Base-by-base conservation (phyloP, 2,888 invertebrate species). In the Cyrtodaria siliqua region DNA sequence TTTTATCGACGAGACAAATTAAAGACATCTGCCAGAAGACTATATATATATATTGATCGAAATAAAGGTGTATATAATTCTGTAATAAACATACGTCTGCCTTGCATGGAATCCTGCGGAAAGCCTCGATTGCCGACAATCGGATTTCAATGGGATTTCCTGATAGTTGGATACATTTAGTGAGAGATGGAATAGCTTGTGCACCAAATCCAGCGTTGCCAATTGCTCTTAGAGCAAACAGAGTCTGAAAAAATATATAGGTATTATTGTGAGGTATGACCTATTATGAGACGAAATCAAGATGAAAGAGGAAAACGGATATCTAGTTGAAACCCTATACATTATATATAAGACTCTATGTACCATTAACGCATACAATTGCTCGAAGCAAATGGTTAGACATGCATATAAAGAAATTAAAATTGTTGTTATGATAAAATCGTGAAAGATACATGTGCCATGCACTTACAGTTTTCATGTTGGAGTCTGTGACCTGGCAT, bases 121-220 rank as follows among this genome's bases (percentile, higher is more conserved):
- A 95, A 1, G 97, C 96, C 73, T 97, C 96, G 16, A 98, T 94
- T 3, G 97, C 96, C 12, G 97, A 95, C 63, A 98, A 91, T 86
- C 97, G 94, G 38, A 97, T 93, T 47, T 96, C 96, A 61, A 95
- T 94, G 0, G 96, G 95, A 4, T 95, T 92, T n/a, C 94, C 94
- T 0, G 93, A 91, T 86, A 96, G 83, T 44, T 72, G 79, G 72
- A 85, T 75, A 76, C 92, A 92, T 23, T 83, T 83, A 40, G 83
- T 81, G 40, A 93, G 75, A 2, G 85, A 86, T 4, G 85, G 55
- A 12, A 86, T 85, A n/a, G 85, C 83, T n/a, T 74, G 60, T 16
- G 84, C 83, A 29, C 96, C 94, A 0, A 96, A 94, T 0, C 98
- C 98, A 83, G 97, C 96, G 92, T 98, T 99, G 18, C 97, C 97